Percentiles rank a stretch among this genome's conserved stretches.
Conservation (phyloP, 2,888 invertebrate genomes). For the Euzophera pinguis region DNA sequence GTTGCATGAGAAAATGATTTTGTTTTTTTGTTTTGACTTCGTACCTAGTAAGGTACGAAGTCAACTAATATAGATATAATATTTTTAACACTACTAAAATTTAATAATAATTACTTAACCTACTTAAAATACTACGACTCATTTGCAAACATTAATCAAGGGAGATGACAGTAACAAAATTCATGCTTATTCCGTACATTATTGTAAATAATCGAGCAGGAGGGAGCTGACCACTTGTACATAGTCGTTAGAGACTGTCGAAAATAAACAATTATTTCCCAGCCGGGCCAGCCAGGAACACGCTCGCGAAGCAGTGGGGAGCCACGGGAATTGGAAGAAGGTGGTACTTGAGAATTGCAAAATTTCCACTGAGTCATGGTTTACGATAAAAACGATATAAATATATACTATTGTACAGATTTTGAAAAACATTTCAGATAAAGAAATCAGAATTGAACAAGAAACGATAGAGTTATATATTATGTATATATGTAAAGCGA, state of each 20-base stretch:
- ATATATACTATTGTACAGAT: no score
- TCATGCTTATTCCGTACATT: slow-evolving; percentile 10
- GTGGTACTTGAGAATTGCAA: slow-evolving; percentile 30
- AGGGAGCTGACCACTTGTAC: slow-evolving; percentile 27
- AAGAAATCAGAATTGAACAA: no score
- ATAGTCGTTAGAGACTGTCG: slow-evolving; percentile 45
- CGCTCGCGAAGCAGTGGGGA: slow-evolving; percentile 57
- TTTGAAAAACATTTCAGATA: no score
- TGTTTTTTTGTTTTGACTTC: no score
- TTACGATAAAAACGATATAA: no score
- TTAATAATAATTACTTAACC: no score
- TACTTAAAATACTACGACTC: not conserved
- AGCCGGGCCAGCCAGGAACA: slow-evolving; percentile 43
- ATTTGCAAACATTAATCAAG: slow-evolving; percentile 5
- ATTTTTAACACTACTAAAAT: no score
- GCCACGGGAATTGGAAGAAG: slow-evolving; percentile 27
- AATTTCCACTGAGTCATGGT: slow-evolving; percentile 1
- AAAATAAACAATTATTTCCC: slow-evolving; percentile 78
- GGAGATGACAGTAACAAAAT: slow-evolving; percentile 12
- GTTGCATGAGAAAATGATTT: no score
- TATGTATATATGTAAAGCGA: no score
- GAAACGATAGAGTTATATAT: no score
- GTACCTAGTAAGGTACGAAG: no score
- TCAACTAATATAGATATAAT: no score
- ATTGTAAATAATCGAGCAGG: slow-evolving; percentile 34